phyloP scores from a whole-genome alignment of 2,113 vertebrate species.

The Fulmarus glacialis region DNA sequence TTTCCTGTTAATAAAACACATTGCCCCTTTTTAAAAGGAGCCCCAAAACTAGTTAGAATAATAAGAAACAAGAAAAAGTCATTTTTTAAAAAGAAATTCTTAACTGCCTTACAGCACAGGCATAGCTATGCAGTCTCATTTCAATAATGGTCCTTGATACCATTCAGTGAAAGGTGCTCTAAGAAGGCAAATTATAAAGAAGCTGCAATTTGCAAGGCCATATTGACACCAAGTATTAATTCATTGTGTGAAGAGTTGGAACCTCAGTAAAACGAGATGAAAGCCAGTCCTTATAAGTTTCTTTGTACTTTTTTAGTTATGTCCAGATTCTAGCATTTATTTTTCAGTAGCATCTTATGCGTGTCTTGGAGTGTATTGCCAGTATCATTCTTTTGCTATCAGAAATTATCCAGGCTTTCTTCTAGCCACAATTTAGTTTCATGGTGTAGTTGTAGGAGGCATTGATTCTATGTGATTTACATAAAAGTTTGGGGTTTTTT shows the following conservation, averaged over 20 bases:
- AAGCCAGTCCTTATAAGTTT: background rate
- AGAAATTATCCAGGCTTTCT: background rate
- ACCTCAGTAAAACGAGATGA: background rate
- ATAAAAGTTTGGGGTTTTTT: background rate
- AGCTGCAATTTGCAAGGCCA: background rate
- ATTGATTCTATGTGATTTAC: conserved; percentile 2
- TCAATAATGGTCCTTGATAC: background rate
- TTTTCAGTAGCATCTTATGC: background rate
- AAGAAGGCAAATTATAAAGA: background rate
- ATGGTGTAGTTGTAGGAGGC: background rate
- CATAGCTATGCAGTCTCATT: background rate
- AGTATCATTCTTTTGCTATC: background rate
- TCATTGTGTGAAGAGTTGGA: background rate
- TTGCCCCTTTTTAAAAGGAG: background rate
- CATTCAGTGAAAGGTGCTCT: background rate
- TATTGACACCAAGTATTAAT: background rate
- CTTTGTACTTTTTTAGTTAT: background rate
- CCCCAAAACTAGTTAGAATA: background rate
- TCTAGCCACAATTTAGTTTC: background rate
- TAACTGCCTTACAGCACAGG: background rate
- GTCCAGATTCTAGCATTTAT: background rate
- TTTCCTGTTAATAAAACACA: background rate
- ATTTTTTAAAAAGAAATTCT: background rate
- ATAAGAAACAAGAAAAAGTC: background rate
- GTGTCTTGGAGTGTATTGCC: background rate